phyloP scores from a whole-genome alignment of 2,113 vertebrate genomes.

The Antidorcas marsupialis region DNA sequence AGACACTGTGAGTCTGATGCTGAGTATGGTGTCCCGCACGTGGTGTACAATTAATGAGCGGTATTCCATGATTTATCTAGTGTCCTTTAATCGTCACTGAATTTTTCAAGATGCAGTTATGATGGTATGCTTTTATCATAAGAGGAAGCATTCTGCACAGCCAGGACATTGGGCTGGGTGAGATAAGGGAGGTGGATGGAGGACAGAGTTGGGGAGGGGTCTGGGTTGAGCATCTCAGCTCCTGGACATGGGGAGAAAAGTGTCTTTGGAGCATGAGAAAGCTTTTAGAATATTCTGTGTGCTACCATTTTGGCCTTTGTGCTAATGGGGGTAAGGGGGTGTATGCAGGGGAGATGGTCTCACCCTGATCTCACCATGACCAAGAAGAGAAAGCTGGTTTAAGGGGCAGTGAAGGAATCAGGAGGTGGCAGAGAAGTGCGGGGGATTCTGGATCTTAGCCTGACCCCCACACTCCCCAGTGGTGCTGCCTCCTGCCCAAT shows the following conservation, averaged over 20 bases:
- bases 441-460: background rate
- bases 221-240: background rate
- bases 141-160: background rate
- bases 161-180: background rate
- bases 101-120: background rate
- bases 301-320: background rate
- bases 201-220: background rate
- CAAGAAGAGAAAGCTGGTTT: background rate
- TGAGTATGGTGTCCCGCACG: fast-evolving
- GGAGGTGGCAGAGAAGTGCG: background rate
- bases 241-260: background rate
- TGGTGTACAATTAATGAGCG: background rate
- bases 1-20: fast-evolving
- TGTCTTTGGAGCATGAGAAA: background rate
- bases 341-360: background rate
- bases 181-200: background rate
- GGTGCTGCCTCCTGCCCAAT: background rate
- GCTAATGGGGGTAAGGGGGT: background rate
- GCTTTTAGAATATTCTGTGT: background rate
- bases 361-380: background rate
- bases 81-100: background rate
- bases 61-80: fast-evolving
- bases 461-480: background rate
- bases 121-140: background rate
- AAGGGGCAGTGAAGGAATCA: background rate